Percentiles rank a stretch among this genome's conserved stretches.
Conservation (phyloP, 2,888 invertebrate species). For the Callosobruchus maculatus region DNA sequence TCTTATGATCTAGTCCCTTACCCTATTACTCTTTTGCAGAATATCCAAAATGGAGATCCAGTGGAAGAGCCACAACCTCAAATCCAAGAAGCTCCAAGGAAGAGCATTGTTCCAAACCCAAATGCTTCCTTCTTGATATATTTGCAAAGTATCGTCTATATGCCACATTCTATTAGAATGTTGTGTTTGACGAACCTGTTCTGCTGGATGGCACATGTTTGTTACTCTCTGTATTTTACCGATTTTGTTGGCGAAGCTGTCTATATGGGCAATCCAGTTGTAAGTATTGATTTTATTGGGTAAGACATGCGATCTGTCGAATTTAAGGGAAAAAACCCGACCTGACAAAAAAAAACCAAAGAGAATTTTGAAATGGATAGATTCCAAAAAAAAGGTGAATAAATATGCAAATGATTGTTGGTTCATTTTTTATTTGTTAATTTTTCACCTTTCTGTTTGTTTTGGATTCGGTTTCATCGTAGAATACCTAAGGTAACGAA, state of each 20-base stretch:
- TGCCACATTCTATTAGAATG: conserved; percentile 83
- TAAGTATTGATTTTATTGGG: conserved; percentile 33
- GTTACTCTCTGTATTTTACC: conserved; percentile 94
- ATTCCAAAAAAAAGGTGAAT: too few relatives aligned
- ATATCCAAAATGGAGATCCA: conserved; percentile 1
- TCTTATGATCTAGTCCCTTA: background rate
- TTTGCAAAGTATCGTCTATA: conserved; percentile 82
- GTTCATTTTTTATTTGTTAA: too few relatives aligned
- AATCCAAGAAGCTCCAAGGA: conserved; percentile 16
- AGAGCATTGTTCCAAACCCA: conserved; percentile 36
- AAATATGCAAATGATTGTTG: too few relatives aligned
- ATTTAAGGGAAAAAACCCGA: too few relatives aligned
- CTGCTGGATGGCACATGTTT: conserved; percentile 98
- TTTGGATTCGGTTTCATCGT: too few relatives aligned
- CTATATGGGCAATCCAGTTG: conserved; percentile 82
- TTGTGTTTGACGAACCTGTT: conserved; percentile 92
- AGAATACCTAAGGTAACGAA: too few relatives aligned
- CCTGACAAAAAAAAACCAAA: too few relatives aligned
- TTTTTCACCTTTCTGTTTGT: too few relatives aligned
- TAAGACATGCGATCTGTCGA: too few relatives aligned
- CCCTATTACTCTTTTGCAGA: background rate
- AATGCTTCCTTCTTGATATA: conserved; percentile 70
- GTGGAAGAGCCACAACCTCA: background rate
- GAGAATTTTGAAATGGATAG: too few relatives aligned
- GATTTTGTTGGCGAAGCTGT: conserved; percentile 93